Conservation (phyloP, 2,113 vertebrate genomes). For the Narcine bancroftii region DNA sequence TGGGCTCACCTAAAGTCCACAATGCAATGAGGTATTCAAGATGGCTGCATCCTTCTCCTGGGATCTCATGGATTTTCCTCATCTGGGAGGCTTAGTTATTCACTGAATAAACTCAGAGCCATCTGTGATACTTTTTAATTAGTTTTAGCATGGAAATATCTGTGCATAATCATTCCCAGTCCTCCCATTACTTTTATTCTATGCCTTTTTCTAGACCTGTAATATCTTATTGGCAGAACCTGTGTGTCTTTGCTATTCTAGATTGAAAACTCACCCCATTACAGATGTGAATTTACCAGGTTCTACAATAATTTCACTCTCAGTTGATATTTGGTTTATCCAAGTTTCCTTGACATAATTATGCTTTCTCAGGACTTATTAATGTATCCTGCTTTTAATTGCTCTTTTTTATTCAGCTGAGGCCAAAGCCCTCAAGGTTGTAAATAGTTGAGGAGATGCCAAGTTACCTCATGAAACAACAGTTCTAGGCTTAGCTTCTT, state of each 20-base stretch:
- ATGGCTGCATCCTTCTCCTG: neutral
- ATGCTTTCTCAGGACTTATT: neutral
- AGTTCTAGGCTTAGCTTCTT: neutral
- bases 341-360: neutral
- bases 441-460: neutral
- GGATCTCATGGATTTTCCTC: neutral
- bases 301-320: neutral
- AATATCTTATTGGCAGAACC: neutral
- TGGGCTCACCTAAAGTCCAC: neutral
- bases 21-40: neutral
- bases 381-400: neutral
- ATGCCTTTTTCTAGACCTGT: too few species aligned
- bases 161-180: neutral
- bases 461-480: neutral
- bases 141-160: neutral
- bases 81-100: neutral
- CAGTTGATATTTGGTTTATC: neutral
- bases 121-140: neutral
- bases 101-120: constrained; percentile 1
- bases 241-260: neutral
- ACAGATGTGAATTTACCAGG: too few species aligned
- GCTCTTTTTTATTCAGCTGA: neutral
- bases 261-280: neutral
- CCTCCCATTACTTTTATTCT: neutral
- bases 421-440: neutral